Evolutionary conservation across 2,888 invertebrate species (phyloP), one percentile per base, ranked within the genome.

Genomic region (Omphaloscelis lunosa): DNA sequence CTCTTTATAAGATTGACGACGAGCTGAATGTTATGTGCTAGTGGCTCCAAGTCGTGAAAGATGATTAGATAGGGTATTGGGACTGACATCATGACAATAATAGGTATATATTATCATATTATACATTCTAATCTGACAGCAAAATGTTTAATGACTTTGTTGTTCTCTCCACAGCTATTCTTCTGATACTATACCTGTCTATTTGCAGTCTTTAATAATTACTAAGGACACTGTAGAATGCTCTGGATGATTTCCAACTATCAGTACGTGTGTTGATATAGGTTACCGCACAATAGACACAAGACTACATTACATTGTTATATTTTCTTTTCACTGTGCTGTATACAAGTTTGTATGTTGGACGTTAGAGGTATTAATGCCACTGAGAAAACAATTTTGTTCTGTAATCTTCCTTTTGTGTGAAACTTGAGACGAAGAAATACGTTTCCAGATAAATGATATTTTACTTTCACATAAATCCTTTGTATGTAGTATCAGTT

Each of bases 161-260:
- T 77, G 51, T 80, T 82, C 66, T 75, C 59, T 45, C 34, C 67
- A 56, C 15, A 61, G 61, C 27, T 72, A 74, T 76, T 82, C 53
- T 69, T 75, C 56, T 51, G 56, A 61, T 17, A n/a, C 66, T 70
- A 74, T 84, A 86, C 72, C 88, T 84, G 82, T 80, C 69, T 65
- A 34, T 41, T 67, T 73, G 65, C 67, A 80, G 59, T 68, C 61
- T 77, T 86, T 58, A 63, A 84, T 89, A 79, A 83, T 77, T 29
- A 65, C 41, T 73, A 63, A 65, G 63, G 67, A 81, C 74, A 77
- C 62, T 66, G 73, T 29, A 65, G 76, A 88, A 80, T 84, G 70
- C 70, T 77, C 72, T 88, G 88, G 88, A 85, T 74, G 77, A 63
- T 74, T 80, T 85, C 87, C 89, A 88, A 89, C 62, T 69, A 62